Evolutionary conservation across 2,113 vertebrate genomes (phyloP).

Genomic region (Aix galericulata): DNA sequence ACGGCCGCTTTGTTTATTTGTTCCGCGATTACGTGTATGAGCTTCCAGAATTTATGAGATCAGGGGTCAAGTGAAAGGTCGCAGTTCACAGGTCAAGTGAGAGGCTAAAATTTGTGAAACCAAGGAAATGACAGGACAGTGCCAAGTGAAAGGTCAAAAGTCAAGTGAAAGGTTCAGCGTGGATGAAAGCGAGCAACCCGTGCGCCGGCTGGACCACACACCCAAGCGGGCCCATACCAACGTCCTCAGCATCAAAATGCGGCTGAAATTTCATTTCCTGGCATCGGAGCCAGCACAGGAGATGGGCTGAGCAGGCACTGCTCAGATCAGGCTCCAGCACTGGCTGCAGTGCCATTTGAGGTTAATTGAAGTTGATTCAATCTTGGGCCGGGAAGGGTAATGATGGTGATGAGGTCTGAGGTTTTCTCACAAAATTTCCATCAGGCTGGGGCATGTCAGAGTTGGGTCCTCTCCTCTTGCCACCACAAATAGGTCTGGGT

Average conservation of each 20-base stretch:
- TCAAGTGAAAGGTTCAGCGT: conserved; percentile 75
- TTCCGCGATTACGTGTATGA: conserved; percentile 74
- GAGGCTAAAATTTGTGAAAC: conserved; percentile 81
- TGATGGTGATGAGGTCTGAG: background rate
- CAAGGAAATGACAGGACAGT: conserved; percentile 81
- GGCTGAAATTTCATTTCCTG: conserved; percentile 34
- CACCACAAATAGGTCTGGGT: background rate
- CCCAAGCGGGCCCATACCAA: conserved; percentile 2
- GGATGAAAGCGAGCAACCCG: conserved; percentile 75
- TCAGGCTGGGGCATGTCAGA: background rate
- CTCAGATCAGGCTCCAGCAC: background rate
- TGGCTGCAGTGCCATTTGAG: background rate
- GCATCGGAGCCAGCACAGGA: conserved; percentile 27
- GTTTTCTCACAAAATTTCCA: background rate
- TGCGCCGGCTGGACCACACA: conserved; percentile 48
- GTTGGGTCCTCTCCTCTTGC: background rate
- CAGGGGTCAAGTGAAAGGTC: conserved; percentile 79
- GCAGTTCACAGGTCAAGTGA: conserved; percentile 80
- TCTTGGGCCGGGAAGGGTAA: background rate
- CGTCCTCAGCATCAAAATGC: conserved; percentile 15
- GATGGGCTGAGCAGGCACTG: background rate
- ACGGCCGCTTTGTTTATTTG: conserved; percentile 78
- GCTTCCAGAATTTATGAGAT: conserved; percentile 81
- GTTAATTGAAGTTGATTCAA: background rate
- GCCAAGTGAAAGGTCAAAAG: conserved; percentile 81